These are phyloP conservation scores for Hystrix brachyura DNA, from an alignment of 2,113 vertebrate species.

Conservation along the genomic window DNA sequence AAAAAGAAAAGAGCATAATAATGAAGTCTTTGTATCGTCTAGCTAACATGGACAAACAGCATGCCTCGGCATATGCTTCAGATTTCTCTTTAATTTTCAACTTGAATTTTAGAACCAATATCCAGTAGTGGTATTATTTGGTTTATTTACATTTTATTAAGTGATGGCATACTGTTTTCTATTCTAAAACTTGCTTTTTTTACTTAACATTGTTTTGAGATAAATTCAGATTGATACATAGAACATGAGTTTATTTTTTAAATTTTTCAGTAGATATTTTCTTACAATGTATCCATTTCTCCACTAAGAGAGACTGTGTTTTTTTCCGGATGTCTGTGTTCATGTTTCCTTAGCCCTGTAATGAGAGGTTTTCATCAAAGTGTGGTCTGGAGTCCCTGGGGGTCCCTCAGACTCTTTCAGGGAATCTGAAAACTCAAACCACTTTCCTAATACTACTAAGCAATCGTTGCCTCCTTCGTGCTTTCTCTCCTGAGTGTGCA, in stretches of 20 bases:
- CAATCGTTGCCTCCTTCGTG: neutral
- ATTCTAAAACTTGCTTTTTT: neutral
- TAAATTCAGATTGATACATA: neutral
- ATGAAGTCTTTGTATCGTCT: neutral
- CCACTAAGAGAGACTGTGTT: neutral
- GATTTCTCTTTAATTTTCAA: conserved; percentile 24
- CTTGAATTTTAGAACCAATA: neutral
- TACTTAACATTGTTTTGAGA: neutral
- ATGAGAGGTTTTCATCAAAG: neutral
- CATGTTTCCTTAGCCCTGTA: neutral
- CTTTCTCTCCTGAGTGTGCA: neutral
- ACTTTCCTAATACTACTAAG: neutral
- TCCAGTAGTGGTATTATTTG: neutral
- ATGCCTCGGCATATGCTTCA: neutral
- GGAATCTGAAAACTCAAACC: neutral
- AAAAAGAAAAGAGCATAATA: neutral
- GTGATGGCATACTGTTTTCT: neutral
- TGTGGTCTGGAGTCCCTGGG: neutral
- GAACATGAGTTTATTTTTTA: neutral
- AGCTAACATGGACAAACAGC: neutral
- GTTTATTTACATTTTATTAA: neutral
- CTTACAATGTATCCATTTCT: neutral
- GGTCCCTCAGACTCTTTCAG: neutral
- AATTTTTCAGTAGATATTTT: neutral
- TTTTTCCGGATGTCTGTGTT: neutral